phyloP scores from a whole-genome alignment of 2,797 vertebrate species.

The Poecilia wingei region DNA sequence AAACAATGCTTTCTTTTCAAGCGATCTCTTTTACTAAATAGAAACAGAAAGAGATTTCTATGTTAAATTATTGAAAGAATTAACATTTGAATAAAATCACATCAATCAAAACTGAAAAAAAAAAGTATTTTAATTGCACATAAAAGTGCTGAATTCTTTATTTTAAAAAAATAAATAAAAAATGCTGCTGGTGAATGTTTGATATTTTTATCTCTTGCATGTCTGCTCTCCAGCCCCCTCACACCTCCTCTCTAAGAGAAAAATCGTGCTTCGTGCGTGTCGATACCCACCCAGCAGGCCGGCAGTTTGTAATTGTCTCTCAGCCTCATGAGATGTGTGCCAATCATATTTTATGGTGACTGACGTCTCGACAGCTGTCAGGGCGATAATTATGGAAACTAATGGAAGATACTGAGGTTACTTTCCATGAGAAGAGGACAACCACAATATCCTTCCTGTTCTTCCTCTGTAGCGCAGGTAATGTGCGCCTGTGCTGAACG shows the following conservation, averaged over 20 bases:
- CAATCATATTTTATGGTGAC: constrained; percentile 52
- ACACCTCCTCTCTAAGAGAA: constrained; percentile 17
- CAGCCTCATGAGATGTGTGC: constrained; percentile 55
- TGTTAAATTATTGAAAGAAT: not conserved
- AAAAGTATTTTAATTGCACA: not conserved
- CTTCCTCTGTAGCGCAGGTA: constrained; percentile 52
- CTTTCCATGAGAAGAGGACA: constrained; percentile 81
- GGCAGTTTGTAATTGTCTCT: constrained; percentile 53
- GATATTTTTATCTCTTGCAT: constrained; percentile 48
- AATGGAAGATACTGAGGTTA: constrained; percentile 78
- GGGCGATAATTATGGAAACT: constrained; percentile 78
- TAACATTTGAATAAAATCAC: not conserved
- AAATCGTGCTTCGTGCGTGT: constrained; percentile 33
- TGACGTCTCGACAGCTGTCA: constrained; percentile 63
- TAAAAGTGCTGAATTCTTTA: constrained; percentile 2
- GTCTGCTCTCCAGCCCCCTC: constrained; percentile 53
- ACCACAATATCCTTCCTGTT: constrained; percentile 85
- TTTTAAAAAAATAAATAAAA: not conserved
- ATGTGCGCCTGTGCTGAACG: constrained; percentile 18
- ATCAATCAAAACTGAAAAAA: not conserved
- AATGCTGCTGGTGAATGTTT: constrained; percentile 14
- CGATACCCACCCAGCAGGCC: constrained; percentile 49
- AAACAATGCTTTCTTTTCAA: not conserved
- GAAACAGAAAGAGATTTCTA: not conserved
- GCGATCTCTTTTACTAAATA: not conserved